These are phyloP conservation scores for Agrochola litura DNA, from an alignment of 2,888 invertebrate genomes.

Conservation along the genomic window DNA sequence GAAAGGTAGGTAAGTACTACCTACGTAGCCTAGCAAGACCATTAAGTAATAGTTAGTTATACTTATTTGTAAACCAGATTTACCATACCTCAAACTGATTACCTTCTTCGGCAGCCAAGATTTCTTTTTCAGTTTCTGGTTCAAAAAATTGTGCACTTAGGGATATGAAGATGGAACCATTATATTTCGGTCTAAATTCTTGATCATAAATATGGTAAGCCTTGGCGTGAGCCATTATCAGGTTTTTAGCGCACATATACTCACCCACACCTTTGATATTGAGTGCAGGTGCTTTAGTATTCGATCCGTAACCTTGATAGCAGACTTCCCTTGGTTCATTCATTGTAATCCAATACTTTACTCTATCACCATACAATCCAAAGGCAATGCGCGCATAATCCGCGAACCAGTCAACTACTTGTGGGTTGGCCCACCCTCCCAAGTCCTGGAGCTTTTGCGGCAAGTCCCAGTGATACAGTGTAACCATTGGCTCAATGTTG, in stretches of 20 bases:
- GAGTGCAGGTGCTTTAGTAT: slow-evolving; percentile 73
- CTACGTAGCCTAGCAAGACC: background rate
- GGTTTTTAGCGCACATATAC: slow-evolving; percentile 85
- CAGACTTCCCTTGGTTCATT: slow-evolving; percentile 88
- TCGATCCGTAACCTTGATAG: slow-evolving; percentile 82
- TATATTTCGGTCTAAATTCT: slow-evolving; percentile 79
- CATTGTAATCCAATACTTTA: slow-evolving; percentile 89
- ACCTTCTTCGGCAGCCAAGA: slow-evolving; percentile 81
- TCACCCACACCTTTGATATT: slow-evolving; percentile 80
- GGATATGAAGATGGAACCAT: slow-evolving; percentile 68
- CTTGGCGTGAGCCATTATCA: slow-evolving; percentile 89
- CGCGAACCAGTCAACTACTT: slow-evolving; percentile 84
- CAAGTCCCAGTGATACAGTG: slow-evolving; percentile 89
- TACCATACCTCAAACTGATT: slow-evolving; percentile 84
- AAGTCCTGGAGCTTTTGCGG: slow-evolving; percentile 87
- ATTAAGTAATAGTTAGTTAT: background rate
- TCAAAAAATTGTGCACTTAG: slow-evolving; percentile 77
- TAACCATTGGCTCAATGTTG: slow-evolving; percentile 91
- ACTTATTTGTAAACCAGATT: background rate
- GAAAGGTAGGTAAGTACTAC: background rate
- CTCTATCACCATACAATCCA: slow-evolving; percentile 84
- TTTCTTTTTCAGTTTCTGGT: slow-evolving; percentile 85
- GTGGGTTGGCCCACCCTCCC: slow-evolving; percentile 88
- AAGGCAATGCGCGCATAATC: slow-evolving; percentile 85
- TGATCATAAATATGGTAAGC: slow-evolving; percentile 87